Conservation (phyloP, 2,888 invertebrate genomes). For the Troides aeacus region DNA sequence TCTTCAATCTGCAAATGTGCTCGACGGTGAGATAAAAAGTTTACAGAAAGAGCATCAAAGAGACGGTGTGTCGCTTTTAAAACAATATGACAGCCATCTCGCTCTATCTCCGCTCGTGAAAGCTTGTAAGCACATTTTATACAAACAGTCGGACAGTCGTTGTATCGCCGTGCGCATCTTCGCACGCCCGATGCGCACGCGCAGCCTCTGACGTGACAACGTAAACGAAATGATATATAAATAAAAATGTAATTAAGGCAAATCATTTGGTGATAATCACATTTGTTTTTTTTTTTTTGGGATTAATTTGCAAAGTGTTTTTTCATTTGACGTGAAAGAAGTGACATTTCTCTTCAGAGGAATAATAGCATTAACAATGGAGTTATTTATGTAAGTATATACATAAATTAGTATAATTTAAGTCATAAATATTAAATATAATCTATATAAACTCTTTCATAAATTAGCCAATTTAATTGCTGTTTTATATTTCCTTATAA, state of each 20-base stretch:
- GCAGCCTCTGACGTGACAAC: neutral
- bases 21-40: too few relatives aligned
- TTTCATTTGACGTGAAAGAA: slow-evolving; percentile 1
- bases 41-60: neutral
- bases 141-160: slow-evolving; percentile 11
- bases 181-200: slow-evolving; percentile 11
- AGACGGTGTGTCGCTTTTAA: neutral
- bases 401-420: neutral
- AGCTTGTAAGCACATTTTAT: slow-evolving; percentile 5
- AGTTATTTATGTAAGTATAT: slow-evolving; percentile 27
- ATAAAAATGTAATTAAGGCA: slow-evolving; percentile 6
- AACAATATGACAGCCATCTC: slow-evolving; percentile 11
- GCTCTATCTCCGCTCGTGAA: slow-evolving; percentile 7
- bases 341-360: slow-evolving; percentile 1
- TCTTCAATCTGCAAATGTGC: too few relatives aligned
- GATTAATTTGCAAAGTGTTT: neutral
- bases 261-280: neutral
- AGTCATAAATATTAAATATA: neutral
- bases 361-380: slow-evolving; percentile 16
- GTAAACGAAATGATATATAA: neutral
- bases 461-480: neutral
- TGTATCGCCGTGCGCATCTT: slow-evolving; percentile 4
- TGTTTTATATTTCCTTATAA: neutral
- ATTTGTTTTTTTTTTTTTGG: neutral
- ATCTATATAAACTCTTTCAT: neutral